A percentile compares a stretch with the other conserved stretches of the same genome.
Conservation (phyloP, 2,797 vertebrate genomes). For the Enteromius argenteus region DNA sequence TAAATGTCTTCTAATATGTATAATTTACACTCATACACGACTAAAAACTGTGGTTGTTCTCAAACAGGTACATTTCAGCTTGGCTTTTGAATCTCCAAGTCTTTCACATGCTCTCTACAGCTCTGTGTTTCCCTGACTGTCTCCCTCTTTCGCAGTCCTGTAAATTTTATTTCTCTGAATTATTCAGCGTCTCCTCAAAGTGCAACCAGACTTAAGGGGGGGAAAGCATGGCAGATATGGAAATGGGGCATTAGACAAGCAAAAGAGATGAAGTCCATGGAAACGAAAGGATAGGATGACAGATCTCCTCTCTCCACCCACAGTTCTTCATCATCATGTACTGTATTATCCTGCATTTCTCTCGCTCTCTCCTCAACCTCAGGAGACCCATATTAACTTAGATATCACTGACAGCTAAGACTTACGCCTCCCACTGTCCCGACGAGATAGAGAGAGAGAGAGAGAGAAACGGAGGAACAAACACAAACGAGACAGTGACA, state of each 20-base stretch:
- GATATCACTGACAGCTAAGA: slow-evolving; percentile 39
- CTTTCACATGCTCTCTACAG: background rate
- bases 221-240: slow-evolving; percentile 23
- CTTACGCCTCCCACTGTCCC: slow-evolving; percentile 14
- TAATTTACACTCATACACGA: background rate
- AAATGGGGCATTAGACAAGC: slow-evolving; percentile 38
- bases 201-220: slow-evolving; percentile 34
- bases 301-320: slow-evolving; percentile 29
- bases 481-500: slow-evolving; percentile 20
- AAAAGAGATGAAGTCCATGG: slow-evolving; percentile 14
- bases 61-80: slow-evolving; percentile 18
- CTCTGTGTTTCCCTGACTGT: slow-evolving; percentile 6
- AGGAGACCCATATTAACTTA: slow-evolving; percentile 34
- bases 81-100: background rate
- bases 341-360: slow-evolving; percentile 31
- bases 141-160: background rate
- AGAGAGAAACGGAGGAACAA: background rate
- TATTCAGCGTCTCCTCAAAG: slow-evolving; percentile 28
- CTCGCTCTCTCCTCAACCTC: slow-evolving; percentile 27
- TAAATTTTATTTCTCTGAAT: slow-evolving; percentile 35
- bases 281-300: slow-evolving; percentile 14
- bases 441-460: slow-evolving; percentile 28
- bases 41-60: background rate
- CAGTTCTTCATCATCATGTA: slow-evolving; percentile 39
- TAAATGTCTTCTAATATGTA: background rate